Evolutionary conservation across 1,140 invertebrate species (phyloP).

Genomic region (Euglossa dilemma): DNA sequence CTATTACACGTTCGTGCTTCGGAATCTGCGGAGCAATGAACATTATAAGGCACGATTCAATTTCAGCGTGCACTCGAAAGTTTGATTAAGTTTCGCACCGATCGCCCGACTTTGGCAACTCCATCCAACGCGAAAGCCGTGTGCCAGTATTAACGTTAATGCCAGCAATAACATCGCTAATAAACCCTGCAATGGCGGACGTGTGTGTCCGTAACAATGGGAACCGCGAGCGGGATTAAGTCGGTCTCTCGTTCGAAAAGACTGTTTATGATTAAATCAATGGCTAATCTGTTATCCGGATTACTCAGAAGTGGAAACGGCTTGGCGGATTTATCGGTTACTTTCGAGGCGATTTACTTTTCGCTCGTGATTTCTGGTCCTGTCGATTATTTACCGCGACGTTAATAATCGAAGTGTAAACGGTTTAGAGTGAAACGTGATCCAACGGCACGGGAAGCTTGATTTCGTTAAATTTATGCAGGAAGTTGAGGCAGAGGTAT

Average conservation of each 20-base stretch:
- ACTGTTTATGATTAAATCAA: not conserved
- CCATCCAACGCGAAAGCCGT: too few relatives aligned
- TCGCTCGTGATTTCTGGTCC: too few relatives aligned
- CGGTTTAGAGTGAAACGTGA: not conserved
- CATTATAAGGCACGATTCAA: not conserved
- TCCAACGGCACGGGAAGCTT: not conserved
- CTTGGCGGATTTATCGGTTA: too few relatives aligned
- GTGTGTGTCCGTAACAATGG: slow-evolving; percentile 5
- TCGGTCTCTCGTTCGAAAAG: not conserved
- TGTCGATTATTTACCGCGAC: not conserved
- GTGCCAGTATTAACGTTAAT: not conserved
- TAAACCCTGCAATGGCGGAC: not conserved
- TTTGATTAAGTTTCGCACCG: slow-evolving; percentile 20
- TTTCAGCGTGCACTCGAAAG: not conserved
- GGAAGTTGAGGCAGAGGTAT: not conserved
- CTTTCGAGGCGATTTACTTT: too few relatives aligned
- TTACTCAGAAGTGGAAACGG: too few relatives aligned
- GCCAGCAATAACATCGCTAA: not conserved
- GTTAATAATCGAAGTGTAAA: not conserved
- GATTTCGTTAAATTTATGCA: not conserved
- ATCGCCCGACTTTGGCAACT: not conserved
- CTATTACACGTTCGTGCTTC: too few relatives aligned
- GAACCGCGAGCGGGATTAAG: not conserved
- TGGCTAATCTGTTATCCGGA: too few relatives aligned
- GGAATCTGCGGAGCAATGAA: not conserved